Percentiles rank a stretch among this genome's conserved stretches.
Conservation (phyloP, 2,888 invertebrate species). For the Diarsia brunnea region DNA sequence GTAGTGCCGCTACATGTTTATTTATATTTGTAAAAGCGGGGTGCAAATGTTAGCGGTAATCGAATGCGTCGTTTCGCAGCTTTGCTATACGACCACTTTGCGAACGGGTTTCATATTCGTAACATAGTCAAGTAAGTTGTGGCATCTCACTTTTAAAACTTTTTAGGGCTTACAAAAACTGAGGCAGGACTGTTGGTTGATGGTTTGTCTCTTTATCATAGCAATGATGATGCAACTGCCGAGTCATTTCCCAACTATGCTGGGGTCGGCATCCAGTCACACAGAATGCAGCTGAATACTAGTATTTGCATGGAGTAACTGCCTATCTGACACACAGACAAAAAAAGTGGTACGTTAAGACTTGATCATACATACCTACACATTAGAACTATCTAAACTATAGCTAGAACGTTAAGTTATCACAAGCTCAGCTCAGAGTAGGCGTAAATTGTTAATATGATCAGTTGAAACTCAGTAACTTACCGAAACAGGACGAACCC, state of each 20-base stretch:
- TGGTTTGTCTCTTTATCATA: no score
- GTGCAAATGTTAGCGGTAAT: constrained; percentile 47
- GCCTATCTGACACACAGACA: no score
- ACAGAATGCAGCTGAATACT: no score
- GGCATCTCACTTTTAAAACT: not conserved
- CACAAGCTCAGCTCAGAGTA: not conserved
- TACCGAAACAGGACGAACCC: constrained; percentile 22
- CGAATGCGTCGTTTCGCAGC: constrained; percentile 31
- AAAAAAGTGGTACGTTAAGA: no score
- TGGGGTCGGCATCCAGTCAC: no score
- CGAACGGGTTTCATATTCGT: constrained; percentile 20
- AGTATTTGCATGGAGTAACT: no score
- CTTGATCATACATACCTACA: no score
- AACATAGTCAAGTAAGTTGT: constrained; percentile 4
- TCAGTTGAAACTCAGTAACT: constrained; percentile 21
- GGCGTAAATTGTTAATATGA: constrained; percentile 52
- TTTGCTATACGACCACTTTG: constrained; percentile 14
- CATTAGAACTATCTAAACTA: not conserved
- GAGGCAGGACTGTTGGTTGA: not conserved
- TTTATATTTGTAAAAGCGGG: constrained; percentile 1
- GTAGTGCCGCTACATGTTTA: constrained; percentile 2
- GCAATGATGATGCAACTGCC: not conserved
- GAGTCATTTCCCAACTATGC: no score
- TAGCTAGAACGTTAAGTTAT: not conserved
- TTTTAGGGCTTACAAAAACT: not conserved